A percentile compares a stretch with the other conserved stretches of the same genome.
These are phyloP conservation scores for Macrochelys suwanniensis DNA, from an alignment of 2,797 vertebrate genomes.

Conservation along the genomic window DNA sequence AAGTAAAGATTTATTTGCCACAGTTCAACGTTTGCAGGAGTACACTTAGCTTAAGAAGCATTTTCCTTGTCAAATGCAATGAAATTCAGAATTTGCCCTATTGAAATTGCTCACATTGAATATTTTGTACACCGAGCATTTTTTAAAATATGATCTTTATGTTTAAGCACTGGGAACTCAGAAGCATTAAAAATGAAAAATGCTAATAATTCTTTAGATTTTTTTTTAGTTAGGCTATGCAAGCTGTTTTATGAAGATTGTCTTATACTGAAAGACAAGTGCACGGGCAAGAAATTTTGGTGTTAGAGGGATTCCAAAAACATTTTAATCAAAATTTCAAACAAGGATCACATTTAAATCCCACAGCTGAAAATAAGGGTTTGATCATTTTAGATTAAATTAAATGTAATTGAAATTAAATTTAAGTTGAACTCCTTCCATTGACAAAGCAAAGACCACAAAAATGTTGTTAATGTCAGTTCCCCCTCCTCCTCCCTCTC, in stretches of 20 bases:
- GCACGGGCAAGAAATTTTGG: background rate
- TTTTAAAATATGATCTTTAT: background rate
- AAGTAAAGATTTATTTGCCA: background rate
- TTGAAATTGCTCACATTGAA: background rate
- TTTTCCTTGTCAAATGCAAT: background rate
- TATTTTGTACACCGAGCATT: background rate
- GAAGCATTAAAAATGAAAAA: background rate
- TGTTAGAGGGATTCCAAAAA: background rate
- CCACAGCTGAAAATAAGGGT: background rate
- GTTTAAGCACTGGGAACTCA: background rate
- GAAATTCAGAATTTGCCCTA: background rate
- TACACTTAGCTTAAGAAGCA: background rate
- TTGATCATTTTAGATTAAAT: background rate
- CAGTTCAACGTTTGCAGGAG: background rate
- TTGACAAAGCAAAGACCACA: background rate
- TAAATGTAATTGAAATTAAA: background rate
- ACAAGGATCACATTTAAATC: background rate
- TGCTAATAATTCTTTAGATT: background rate
- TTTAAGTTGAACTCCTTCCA: background rate
- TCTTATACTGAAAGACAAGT: background rate
- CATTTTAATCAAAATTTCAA: background rate
- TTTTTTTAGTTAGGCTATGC: background rate
- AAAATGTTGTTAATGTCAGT: background rate
- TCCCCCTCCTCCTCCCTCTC: background rate
- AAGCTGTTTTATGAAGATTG: background rate